Base-by-base conservation (phyloP, 2,797 vertebrate genomes). In the Enteromius trimaculatus region DNA sequence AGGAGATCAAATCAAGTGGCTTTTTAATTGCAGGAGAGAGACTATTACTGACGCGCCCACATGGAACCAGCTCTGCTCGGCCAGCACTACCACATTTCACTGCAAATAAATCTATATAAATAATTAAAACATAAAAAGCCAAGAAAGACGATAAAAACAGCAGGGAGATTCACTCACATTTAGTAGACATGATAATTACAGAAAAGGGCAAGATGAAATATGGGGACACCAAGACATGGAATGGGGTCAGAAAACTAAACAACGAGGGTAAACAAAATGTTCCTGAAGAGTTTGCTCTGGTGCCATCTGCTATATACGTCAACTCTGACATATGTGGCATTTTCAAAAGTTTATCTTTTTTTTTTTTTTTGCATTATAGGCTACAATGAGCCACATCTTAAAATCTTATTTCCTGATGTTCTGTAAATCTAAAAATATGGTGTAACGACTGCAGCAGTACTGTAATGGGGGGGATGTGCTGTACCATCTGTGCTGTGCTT, bases 21-120 rank as follows among this genome's bases (percentile, higher is more conserved):
- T 89, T 91, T 91, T 91, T 91, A 92, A 91, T 91, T 90, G 90
- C 87, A 87, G 87, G 85, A 89, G 88, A 91, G 89, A 86, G 84
- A 89, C 88, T 89, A 91, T 91, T 88, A 90, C 85, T 83, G 76
- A 81, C 53, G 80, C 87, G 37, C 86, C 89, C 87, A 88, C 84
- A 71, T 85, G 29, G 53, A 83, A 88, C 80, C 26, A 39, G 66
- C 44, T 81, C 44, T 31, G 37, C 81, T 72, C 76, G 44, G 85
- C 85, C 75, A 78, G 80, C 11, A 51, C 83, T 72, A 64, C 70
- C 26, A 26, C 76, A 77, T 85, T 87, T 86, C 80, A 29, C 44
- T 84, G 79, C 81, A 87, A 84, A 84, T 72, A 34, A 72, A 74
- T 37, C 21, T 39, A 65, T 51, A 74, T 74, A 81, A 74, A 74